Conservation (phyloP, 2,797 vertebrate species). For the Sebastes vulpes region DNA sequence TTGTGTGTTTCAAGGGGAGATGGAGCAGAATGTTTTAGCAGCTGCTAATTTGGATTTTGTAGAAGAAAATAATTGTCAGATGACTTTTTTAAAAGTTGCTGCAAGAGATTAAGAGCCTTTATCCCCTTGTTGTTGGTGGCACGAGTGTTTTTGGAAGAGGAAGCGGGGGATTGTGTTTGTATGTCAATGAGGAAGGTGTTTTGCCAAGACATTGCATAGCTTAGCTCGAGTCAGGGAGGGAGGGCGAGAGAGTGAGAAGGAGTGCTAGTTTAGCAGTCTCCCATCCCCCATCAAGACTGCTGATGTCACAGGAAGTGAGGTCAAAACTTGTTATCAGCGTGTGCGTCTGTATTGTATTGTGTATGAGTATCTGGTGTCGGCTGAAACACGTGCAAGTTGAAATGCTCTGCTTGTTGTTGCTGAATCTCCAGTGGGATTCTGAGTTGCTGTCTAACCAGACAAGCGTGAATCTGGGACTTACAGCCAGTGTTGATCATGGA, state of each 20-base stretch:
- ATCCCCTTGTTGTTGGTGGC: slow-evolving; percentile 1
- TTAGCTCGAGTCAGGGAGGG: slow-evolving; percentile 31
- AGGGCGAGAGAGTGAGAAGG: slow-evolving; percentile 15
- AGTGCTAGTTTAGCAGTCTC: slow-evolving; percentile 63
- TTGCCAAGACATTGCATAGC: slow-evolving; percentile 55
- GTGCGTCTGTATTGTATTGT: slow-evolving; percentile 18
- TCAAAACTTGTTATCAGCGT: slow-evolving; percentile 53
- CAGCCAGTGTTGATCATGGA: not conserved
- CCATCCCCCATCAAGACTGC: slow-evolving; percentile 77
- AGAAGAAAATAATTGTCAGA: not conserved
- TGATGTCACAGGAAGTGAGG: slow-evolving; percentile 78
- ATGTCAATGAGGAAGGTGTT: slow-evolving; percentile 53
- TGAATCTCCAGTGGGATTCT: not conserved
- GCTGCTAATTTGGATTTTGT: slow-evolving; percentile 14
- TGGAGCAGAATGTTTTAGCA: slow-evolving; percentile 42
- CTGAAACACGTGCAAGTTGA: not conserved
- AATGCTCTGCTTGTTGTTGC: slow-evolving; percentile 15
- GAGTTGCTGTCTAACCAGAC: not conserved
- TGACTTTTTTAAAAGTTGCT: slow-evolving; percentile 40
- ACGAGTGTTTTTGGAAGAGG: slow-evolving; percentile 37
- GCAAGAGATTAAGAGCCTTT: not conserved
- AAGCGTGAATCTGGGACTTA: not conserved
- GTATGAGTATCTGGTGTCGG: slow-evolving; percentile 10
- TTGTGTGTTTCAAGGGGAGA: slow-evolving; percentile 41
- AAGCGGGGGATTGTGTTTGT: slow-evolving; percentile 49